Conservation (phyloP, 2,113 vertebrate species). For the Tretioscincus oriximinensis region DNA sequence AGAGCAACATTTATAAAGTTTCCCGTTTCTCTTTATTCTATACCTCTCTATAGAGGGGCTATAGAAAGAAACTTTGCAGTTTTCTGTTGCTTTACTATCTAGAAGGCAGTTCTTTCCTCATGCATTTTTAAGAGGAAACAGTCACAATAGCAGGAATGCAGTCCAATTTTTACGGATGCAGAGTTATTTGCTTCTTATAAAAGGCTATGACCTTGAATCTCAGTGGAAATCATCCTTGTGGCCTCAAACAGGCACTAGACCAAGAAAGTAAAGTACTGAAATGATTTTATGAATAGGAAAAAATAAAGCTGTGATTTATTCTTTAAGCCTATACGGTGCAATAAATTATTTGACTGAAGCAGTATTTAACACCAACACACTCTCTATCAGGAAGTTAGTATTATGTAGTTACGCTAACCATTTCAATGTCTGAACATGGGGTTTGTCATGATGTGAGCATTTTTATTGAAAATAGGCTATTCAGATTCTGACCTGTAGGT, state of each 20-base stretch:
- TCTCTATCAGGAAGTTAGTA: not conserved
- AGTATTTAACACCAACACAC: not conserved
- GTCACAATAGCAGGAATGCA: constrained; percentile 10
- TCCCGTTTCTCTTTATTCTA: not conserved
- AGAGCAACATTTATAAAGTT: not conserved
- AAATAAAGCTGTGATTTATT: not conserved
- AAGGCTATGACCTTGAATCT: not conserved
- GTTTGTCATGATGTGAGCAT: not conserved
- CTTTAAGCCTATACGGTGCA: not conserved
- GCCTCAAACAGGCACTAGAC: not conserved
- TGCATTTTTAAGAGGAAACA: constrained; percentile 13
- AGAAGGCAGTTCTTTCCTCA: constrained; percentile 3
- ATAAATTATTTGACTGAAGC: not conserved
- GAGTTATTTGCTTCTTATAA: constrained; percentile 4
- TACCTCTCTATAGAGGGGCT: not conserved
- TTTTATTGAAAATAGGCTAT: not conserved
- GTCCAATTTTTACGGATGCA: constrained; percentile 5
- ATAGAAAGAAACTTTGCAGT: not conserved
- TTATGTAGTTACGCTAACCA: not conserved
- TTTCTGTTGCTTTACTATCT: not conserved
- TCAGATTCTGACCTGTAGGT: not conserved
- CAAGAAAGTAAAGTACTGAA: not conserved
- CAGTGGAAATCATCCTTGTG: constrained; percentile 1
- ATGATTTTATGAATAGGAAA: not conserved
- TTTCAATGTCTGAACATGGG: not conserved